Conservation (phyloP, 2,888 invertebrate genomes). For the Sphaeridia pumilis region DNA sequence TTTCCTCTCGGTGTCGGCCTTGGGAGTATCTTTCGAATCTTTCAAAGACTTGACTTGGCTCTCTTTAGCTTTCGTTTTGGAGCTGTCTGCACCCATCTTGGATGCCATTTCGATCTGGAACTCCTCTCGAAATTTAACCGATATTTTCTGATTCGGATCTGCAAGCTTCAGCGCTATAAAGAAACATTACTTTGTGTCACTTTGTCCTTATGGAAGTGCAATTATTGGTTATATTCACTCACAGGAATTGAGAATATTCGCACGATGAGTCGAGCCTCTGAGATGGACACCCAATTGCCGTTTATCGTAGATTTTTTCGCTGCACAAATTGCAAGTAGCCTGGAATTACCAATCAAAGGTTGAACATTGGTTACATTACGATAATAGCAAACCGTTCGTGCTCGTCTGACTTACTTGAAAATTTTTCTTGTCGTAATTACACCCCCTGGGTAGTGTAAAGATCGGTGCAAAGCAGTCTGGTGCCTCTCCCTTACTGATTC, state of each 20-base stretch:
- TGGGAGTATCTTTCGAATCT: too few relatives aligned
- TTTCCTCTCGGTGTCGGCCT: too few relatives aligned
- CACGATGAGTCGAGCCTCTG: conserved; percentile 19
- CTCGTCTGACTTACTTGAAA: conserved; percentile 25
- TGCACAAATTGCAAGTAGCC: conserved; percentile 30
- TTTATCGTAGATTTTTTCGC: conserved; percentile 21
- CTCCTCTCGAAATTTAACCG: not conserved
- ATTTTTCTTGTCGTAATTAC: conserved; percentile 31
- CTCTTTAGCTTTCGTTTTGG: not conserved
- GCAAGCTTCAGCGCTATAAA: conserved; percentile 16
- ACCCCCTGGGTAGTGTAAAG: conserved; percentile 23
- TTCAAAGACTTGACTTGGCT: too few relatives aligned
- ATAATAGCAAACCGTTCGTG: not conserved
- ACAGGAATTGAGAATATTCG: conserved; percentile 24
- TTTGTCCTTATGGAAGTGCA: not conserved
- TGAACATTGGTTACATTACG: not conserved
- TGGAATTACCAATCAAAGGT: conserved; percentile 10
- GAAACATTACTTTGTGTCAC: not conserved
- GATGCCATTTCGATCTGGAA: not conserved
- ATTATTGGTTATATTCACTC: conserved; percentile 10
- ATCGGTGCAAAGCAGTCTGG: conserved; percentile 23
- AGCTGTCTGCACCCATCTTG: conserved; percentile 16
- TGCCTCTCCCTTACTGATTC: conserved; percentile 11
- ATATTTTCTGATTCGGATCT: not conserved
- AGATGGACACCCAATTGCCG: conserved; percentile 24